phyloP scores from a whole-genome alignment of 2,888 invertebrate genomes.

The Rhodophaea formosa region DNA sequence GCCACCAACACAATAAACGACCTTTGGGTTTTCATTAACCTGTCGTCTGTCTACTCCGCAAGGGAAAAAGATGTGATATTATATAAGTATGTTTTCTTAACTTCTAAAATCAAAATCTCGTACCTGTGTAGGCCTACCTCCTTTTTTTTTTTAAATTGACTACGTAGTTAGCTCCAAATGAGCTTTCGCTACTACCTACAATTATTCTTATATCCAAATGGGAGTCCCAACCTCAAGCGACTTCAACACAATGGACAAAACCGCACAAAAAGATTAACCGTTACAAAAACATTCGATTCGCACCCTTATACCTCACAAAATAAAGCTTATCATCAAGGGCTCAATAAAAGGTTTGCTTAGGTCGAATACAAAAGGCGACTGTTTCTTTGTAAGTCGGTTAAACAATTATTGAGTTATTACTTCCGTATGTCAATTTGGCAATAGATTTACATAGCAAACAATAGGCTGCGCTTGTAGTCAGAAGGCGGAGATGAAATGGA shows the following conservation, averaged over 20 bases:
- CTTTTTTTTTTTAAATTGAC: no score
- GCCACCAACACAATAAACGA: no score
- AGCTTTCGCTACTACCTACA: no score
- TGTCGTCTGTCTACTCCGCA: no score
- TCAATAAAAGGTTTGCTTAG: constrained; percentile 19
- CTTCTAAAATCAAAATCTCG: no score
- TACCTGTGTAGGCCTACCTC: no score
- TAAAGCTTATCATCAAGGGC: not conserved
- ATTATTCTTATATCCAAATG: no score
- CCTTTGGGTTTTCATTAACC: no score
- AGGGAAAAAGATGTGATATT: no score
- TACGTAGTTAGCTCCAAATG: no score
- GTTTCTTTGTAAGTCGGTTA: constrained; percentile 33
- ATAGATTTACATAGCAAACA: constrained; percentile 23
- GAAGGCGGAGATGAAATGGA: not conserved
- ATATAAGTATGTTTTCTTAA: no score
- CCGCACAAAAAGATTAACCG: not conserved
- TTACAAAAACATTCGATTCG: not conserved
- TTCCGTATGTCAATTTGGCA: constrained; percentile 35
- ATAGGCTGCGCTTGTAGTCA: not conserved
- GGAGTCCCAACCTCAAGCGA: not conserved
- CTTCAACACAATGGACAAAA: not conserved
- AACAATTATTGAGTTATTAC: constrained; percentile 51
- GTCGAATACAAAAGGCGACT: constrained; percentile 34
- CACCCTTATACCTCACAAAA: not conserved